Evolutionary conservation across 2,113 vertebrate genomes (phyloP), one percentile per base, ranked within the genome.

Genomic region (Burhinus bistriatus): DNA sequence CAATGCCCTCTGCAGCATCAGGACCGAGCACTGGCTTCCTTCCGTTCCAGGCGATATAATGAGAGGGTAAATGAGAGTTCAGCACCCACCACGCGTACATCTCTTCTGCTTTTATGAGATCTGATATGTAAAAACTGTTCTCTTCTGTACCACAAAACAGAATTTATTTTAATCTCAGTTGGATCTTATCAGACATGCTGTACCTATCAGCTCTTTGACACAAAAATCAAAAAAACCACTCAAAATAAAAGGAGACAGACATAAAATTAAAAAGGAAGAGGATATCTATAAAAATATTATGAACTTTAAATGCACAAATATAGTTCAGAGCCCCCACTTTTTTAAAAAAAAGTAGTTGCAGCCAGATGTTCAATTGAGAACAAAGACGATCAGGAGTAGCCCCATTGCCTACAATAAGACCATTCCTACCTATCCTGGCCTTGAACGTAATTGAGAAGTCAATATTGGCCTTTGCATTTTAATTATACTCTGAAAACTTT

Each of bases 91-190:
- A 95, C 0, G 1, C 38, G 68, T 62, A 82, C 79, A 70, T 18
- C 61, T 81, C 80, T 32, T 36, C 69, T 65, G 76, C 78, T 97
- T 96, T 95, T 66, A 71, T 51, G 64, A 93, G 94, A 85, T 54
- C 52, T 21, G 13, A 65, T 89, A 49, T 18, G 51, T 73, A 94
- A 95, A 97, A 98, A 80, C 68, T 59, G n/a, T 69, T 83, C 92
- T 83, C 45, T 95, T 97, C 97, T 75, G 69, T 78, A 58, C 44
- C 87, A 73, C 85, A 69, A 96, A 97, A 87, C 91, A 45, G 87
- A 82, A 91, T 88, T 79, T 64, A 83, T 97, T 97, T 97, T 98
- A 93, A 93, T 97, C 94, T 97, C 89, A 23, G 81, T 34, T 89
- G 94, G 86, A 97, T 96, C 71, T 95, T 94, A 94, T 93, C 84